Conservation (phyloP, 2,113 vertebrate genomes). For the Rhagologus leucostigma region DNA sequence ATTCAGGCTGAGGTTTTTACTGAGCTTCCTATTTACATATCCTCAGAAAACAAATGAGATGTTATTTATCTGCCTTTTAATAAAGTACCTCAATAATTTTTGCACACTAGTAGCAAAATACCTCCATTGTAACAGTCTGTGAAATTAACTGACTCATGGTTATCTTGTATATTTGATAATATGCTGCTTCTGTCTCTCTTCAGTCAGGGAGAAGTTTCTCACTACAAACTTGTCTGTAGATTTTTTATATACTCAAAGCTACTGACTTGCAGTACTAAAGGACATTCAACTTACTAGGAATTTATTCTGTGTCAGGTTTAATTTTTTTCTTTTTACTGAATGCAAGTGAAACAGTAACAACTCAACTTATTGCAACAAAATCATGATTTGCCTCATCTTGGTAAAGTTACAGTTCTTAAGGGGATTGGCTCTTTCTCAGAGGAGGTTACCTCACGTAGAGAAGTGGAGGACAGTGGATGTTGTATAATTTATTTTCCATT, state of each 20-base stretch:
- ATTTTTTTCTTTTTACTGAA: not conserved
- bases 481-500: not conserved
- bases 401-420: not conserved
- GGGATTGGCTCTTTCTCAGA: not conserved
- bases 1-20: not conserved
- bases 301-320: not conserved
- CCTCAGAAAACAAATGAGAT: not conserved
- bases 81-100: not conserved
- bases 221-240: not conserved
- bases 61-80: not conserved
- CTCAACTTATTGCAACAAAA: conserved; percentile 12
- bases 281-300: not conserved
- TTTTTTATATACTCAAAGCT: not conserved
- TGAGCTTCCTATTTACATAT: not conserved
- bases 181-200: not conserved
- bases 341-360: not conserved
- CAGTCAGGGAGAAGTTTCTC: not conserved
- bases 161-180: not conserved
- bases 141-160: not conserved
- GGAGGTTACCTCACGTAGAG: not conserved
- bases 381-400: not conserved
- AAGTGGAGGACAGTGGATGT: not conserved
- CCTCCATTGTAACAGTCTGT: not conserved
- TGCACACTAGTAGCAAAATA: not conserved
- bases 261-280: not conserved